Conservation (phyloP, 2,797 vertebrate genomes). For the Pangasius krempfi region DNA sequence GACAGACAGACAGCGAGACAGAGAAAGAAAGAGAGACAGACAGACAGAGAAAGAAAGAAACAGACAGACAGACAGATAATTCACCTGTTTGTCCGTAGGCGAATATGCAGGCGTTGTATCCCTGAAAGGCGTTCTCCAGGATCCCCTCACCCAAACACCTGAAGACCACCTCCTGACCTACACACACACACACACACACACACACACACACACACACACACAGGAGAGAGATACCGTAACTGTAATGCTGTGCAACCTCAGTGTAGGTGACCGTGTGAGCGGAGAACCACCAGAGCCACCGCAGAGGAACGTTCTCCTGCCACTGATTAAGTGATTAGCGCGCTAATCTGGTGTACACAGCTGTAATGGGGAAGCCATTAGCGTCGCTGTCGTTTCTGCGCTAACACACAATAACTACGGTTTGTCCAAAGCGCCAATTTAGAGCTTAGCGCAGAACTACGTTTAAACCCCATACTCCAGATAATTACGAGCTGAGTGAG, state of each 20-base stretch:
- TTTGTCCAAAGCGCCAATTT: conserved; percentile 17
- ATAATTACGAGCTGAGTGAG: conserved; percentile 31
- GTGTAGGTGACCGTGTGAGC: not conserved
- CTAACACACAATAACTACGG: conserved; percentile 8
- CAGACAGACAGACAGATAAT: not conserved
- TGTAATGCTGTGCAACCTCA: not conserved
- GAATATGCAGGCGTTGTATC: conserved; percentile 99
- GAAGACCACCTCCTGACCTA: conserved; percentile 98
- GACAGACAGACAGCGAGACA: not conserved
- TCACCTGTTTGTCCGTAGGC: conserved; percentile 99
- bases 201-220: conserved; percentile 7
- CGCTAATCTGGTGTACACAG: not conserved
- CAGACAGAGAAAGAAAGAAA: not conserved
- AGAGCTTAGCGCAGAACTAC: not conserved
- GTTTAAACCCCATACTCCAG: not conserved
- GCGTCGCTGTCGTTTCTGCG: not conserved
- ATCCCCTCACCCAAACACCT: conserved; percentile 99
- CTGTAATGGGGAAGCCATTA: not conserved
- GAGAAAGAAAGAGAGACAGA: not conserved
- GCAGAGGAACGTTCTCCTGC: not conserved
- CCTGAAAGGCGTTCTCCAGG: conserved; percentile 99
- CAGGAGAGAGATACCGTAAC: not conserved
- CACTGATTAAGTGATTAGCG: not conserved
- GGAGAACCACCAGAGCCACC: not conserved
- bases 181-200: conserved; percentile 63